phyloP scores from a whole-genome alignment of 2,113 vertebrate species.

The Narcine bancroftii region DNA sequence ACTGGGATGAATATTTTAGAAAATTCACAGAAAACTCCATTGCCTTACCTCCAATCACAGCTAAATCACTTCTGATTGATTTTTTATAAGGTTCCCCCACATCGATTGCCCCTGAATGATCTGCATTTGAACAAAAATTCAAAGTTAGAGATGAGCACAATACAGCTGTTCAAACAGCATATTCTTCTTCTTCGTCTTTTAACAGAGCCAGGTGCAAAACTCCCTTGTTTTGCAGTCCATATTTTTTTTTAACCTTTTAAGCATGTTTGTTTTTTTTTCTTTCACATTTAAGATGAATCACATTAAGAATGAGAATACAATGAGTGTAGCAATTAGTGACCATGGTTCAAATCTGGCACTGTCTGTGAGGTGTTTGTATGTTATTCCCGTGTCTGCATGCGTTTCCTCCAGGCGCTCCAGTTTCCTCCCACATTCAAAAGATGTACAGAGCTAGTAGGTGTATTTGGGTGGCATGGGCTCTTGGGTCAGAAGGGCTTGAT shows the following conservation, averaged over 20 bases:
- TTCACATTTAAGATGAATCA: background rate
- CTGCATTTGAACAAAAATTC: constrained; percentile 54
- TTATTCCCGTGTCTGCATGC: too few species aligned
- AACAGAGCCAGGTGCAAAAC: background rate
- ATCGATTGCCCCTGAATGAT: constrained; percentile 74
- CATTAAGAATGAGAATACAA: too few species aligned
- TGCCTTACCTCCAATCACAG: constrained; percentile 83
- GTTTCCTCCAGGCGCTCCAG: too few species aligned
- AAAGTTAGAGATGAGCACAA: constrained; percentile 23
- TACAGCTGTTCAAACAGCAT: background rate
- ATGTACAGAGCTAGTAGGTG: too few species aligned
- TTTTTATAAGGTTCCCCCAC: constrained; percentile 70
- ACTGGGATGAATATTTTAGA: background rate
- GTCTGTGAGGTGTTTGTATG: too few species aligned
- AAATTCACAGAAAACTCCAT: background rate
- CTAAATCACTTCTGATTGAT: constrained; percentile 72
- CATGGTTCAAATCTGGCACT: too few species aligned
- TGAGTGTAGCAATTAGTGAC: too few species aligned
- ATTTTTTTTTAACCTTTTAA: background rate
- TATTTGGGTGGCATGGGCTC: too few species aligned
- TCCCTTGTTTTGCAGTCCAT: background rate
- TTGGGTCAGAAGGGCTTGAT: too few species aligned
- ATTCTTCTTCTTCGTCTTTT: background rate
- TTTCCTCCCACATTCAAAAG: too few species aligned
- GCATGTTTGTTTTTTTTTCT: background rate